Conservation (phyloP, 2,113 vertebrate species). For the Rhodinocichla rosea region DNA sequence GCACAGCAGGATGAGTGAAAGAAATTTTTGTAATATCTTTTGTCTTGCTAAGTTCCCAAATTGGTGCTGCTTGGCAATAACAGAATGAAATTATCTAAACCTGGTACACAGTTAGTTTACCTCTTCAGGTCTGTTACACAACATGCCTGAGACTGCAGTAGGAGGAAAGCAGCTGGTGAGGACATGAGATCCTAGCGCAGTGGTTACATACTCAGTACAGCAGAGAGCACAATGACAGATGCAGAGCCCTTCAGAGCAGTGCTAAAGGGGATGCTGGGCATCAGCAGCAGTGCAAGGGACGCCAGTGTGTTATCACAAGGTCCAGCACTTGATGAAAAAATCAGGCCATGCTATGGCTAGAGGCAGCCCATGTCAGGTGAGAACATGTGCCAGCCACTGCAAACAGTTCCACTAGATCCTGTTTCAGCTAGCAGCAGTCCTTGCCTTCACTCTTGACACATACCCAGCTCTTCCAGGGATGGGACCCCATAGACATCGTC, state of each 20-base stretch:
- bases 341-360: not conserved
- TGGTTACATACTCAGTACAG: not conserved
- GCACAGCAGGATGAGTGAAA: not conserved
- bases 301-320: not conserved
- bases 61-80: not conserved
- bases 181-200: not conserved
- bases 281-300: not conserved
- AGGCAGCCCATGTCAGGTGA: not conserved
- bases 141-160: not conserved
- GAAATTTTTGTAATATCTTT: not conserved
- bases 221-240: not conserved
- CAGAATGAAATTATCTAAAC: not conserved
- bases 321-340: not conserved
- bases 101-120: not conserved
- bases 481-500: slow-evolving; percentile 89
- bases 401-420: not conserved
- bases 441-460: not conserved
- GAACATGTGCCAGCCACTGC: not conserved
- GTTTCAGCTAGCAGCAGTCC: not conserved
- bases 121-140: slow-evolving; percentile 14
- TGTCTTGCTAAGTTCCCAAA: not conserved
- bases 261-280: not conserved
- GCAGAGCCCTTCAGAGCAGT: not conserved
- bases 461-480: slow-evolving; percentile 93
- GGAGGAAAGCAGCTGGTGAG: not conserved